phyloP scores from a whole-genome alignment of 2,797 vertebrate species.

The Sardinella longiceps region DNA sequence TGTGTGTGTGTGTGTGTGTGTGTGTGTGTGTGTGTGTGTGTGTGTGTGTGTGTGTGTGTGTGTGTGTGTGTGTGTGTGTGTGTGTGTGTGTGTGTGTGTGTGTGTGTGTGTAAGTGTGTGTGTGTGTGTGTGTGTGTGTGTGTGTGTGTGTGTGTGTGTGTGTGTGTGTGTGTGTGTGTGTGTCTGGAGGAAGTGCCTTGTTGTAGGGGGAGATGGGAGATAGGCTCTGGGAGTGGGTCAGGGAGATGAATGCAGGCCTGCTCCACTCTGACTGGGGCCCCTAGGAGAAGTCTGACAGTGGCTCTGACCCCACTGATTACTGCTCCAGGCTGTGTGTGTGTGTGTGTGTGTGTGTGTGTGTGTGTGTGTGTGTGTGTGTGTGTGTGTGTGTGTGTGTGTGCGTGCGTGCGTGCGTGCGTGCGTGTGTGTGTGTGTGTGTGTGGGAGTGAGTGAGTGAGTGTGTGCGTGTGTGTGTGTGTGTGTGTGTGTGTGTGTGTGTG shows the following conservation, averaged over 20 bases:
- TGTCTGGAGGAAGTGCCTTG: not conserved
- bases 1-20: no score
- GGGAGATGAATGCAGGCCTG: not conserved
- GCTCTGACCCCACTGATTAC: conserved; percentile 17
- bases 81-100: conserved; percentile 11
- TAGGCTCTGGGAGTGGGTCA: not conserved
- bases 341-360: not conserved
- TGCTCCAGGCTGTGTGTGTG: not conserved
- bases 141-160: not conserved
- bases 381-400: not conserved
- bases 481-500: conserved; percentile 29
- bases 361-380: not conserved
- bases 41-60: not conserved
- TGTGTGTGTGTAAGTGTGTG: not conserved
- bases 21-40: not conserved
- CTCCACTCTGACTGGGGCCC: conserved; percentile 27
- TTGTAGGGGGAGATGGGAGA: not conserved
- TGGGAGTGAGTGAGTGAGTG: conserved; percentile 15
- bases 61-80: conserved; percentile 15
- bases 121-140: not conserved
- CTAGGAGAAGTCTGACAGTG: conserved; percentile 19
- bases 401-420: not conserved
- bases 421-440: not conserved
- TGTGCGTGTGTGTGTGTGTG: conserved; percentile 21
- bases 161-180: not conserved